Conservation (phyloP, 2,797 vertebrate genomes). For the Rhabdomys pumilio region DNA sequence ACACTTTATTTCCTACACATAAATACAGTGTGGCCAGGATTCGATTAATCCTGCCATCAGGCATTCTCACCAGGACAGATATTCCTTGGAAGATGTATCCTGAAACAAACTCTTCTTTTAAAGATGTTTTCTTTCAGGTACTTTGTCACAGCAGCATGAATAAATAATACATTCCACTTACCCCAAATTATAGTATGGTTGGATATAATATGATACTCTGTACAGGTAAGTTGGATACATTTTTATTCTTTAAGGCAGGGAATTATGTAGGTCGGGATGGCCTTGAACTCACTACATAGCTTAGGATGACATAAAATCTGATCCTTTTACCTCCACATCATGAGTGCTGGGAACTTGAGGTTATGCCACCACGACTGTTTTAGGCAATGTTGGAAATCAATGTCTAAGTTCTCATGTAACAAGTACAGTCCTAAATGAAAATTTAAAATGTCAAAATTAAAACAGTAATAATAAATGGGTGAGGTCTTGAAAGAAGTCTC, state of each 20-base stretch:
- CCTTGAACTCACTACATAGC: not conserved
- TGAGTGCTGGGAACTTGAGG: not conserved
- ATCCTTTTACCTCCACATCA: not conserved
- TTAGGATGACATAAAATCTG: not conserved
- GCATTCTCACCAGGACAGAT: not conserved
- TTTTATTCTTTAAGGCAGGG: not conserved
- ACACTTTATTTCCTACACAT: not conserved
- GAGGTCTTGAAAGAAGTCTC: not conserved
- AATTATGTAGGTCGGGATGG: not conserved
- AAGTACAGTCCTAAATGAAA: not conserved
- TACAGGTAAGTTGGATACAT: not conserved
- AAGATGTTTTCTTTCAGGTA: not conserved
- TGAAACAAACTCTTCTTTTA: not conserved
- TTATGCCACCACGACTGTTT: not conserved
- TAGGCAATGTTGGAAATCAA: too few relatives aligned
- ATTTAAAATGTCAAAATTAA: not conserved
- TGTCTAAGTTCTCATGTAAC: not conserved
- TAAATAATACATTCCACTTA: not conserved
- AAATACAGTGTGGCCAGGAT: too few relatives aligned
- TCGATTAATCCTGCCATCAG: not conserved
- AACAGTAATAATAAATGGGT: not conserved
- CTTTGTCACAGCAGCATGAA: not conserved
- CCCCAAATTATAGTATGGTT: not conserved
- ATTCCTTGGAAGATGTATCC: not conserved
- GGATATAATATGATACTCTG: not conserved